These are phyloP conservation scores for Zaprionus camerounensis DNA, from an alignment of 1,140 invertebrate species.

Conservation along the genomic window DNA sequence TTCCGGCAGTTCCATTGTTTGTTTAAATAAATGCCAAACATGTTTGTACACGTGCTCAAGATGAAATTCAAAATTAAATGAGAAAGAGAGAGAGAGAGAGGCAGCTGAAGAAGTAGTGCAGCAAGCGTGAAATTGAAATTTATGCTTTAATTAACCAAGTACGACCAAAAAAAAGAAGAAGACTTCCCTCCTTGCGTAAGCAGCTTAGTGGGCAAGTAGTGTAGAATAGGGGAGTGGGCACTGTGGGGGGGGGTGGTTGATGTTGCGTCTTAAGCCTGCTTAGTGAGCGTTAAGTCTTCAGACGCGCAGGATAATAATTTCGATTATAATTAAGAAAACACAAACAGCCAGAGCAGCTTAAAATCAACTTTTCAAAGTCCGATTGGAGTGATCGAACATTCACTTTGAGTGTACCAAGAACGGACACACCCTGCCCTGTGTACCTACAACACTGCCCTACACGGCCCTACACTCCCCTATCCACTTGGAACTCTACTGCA, in stretches of 20 bases:
- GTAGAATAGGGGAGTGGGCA: not conserved
- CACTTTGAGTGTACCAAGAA: not conserved
- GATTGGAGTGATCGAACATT: not conserved
- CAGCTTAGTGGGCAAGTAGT: conserved; percentile 38
- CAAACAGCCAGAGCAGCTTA: not conserved
- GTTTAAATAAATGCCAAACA: conserved; percentile 45
- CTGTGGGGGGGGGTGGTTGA: not conserved
- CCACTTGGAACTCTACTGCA: not conserved
- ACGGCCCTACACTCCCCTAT: no score
- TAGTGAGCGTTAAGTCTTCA: conserved; percentile 58
- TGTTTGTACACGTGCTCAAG: conserved; percentile 47
- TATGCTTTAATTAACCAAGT: conserved; percentile 70
- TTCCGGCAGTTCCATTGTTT: conserved; percentile 5
- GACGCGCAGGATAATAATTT: conserved; percentile 21
- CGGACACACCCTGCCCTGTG: no score
- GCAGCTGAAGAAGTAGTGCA: conserved; percentile 20
- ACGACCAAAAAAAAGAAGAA: conserved; percentile 31
- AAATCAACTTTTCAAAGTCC: not conserved
- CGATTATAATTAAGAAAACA: conserved; percentile 1
- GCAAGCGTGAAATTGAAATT: conserved; percentile 76
- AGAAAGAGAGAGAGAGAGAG: not conserved
- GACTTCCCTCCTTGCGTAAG: conserved; percentile 58
- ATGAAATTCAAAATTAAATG: conserved; percentile 50
- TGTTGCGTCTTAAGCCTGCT: conserved; percentile 33
- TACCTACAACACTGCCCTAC: no score